Evolutionary conservation across 1,140 invertebrate species (phyloP), one percentile per base, ranked within the genome.

Genomic region (Lerema accius): DNA sequence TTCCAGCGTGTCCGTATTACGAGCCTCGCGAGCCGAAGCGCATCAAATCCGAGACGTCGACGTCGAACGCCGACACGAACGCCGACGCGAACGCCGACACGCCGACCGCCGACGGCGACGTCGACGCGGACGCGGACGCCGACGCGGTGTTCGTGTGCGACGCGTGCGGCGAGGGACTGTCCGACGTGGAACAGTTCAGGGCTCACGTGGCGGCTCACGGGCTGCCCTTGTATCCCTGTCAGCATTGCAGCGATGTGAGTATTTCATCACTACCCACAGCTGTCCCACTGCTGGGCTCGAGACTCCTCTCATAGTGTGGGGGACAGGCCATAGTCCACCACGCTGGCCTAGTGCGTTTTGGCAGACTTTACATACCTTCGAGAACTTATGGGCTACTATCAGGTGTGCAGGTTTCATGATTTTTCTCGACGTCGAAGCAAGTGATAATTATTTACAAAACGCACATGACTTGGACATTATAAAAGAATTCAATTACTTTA

Each of bases 1-100:
- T 64, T 43, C 15, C 53, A 88, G 86, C 80, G 4, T 89, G 86
- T 55, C 86, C 86, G 0, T 89, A 87, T 50, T 89, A 84, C 65
- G 82, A 89, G 53, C 82, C 86, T 4, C 79, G 86, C 0, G 79
- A 86, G 11, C 70, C 80, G 0, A 86, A 86, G 43, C 76, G 82
- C 17, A 26, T 65, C 0, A 80, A 77, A 43, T 7, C 51, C 3
- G 73, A 78, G n/a, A 28, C 23, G 45, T 26, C 23, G 45, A 48
- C 43, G 13, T 26, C 23, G 45, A 48, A 2, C 32, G 16, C 50
- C 0, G 43, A 59, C n/a, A 50, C 28, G 0, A 23, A 51, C 6
- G 51, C 37, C 37, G 39, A 46, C 59, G 4, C 37, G 45, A 4
- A 10, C 56, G 0, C 26, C 39, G 26, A 35, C 11, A 53, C 16